phyloP scores from a whole-genome alignment of 92 coral and sea anemone genomes.

The Zoanthus gigantus region DNA sequence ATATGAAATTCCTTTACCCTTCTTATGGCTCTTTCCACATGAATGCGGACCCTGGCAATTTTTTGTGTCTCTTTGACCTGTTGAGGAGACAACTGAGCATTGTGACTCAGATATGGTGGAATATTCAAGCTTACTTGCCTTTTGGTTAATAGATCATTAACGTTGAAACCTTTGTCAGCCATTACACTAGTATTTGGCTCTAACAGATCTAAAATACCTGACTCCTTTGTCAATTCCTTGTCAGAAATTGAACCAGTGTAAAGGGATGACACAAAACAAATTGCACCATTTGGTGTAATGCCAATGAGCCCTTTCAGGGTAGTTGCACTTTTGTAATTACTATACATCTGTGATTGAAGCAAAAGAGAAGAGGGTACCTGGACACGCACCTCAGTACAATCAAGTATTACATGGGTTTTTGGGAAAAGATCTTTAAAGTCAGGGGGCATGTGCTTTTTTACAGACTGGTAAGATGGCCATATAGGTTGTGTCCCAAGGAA shows the following conservation, averaged over 20 bases:
- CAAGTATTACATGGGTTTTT: conserved; percentile 43
- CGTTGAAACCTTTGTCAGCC: conserved; percentile 8
- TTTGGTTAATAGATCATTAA: not conserved
- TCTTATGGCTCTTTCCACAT: conserved; percentile 66
- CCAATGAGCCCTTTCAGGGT: conserved; percentile 15
- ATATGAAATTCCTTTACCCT: conserved; percentile 61
- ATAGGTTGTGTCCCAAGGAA: conserved; percentile 51
- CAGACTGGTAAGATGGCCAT: conserved; percentile 42
- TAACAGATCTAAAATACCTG: conserved; percentile 1
- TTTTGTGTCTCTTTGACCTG: conserved; percentile 45
- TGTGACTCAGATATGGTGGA: conserved; percentile 2
- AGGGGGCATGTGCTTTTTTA: conserved; percentile 44
- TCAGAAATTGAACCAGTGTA: conserved; percentile 18
- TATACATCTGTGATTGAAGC: conserved; percentile 47
- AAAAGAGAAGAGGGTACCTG: conserved; percentile 45
- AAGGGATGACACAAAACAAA: conserved; percentile 10
- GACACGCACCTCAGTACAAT: conserved; percentile 41
- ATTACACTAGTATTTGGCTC: conserved; percentile 4
- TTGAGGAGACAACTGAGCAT: not conserved
- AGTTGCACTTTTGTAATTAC: conserved; percentile 6
- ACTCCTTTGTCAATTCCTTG: conserved; percentile 16
- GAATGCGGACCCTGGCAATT: conserved; percentile 64
- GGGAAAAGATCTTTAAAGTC: conserved; percentile 43
- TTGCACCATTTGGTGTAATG: conserved; percentile 17
- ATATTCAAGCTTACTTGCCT: not conserved